phyloP scores from a whole-genome alignment of 1,140 invertebrate species.

The Drosophila mojavensis region DNA sequence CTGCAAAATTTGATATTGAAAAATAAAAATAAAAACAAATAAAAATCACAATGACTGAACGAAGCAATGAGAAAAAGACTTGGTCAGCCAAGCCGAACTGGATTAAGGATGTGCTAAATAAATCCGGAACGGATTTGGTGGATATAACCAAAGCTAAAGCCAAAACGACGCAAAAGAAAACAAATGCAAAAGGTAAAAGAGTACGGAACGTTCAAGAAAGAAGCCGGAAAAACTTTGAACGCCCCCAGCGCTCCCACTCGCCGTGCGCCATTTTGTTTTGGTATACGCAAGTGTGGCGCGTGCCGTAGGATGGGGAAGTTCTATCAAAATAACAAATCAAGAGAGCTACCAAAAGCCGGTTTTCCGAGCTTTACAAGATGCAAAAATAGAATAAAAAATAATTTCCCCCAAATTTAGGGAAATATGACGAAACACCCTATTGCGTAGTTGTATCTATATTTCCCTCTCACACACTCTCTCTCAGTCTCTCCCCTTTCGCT shows the following conservation, averaged over 20 bases:
- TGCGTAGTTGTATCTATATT: constrained; percentile 13
- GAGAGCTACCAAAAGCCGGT: constrained; percentile 53
- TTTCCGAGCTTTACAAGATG: constrained; percentile 46
- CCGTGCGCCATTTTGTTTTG: constrained; percentile 73
- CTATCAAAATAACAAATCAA: constrained; percentile 42
- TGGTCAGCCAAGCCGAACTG: constrained; percentile 76
- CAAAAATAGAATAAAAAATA: constrained; percentile 2
- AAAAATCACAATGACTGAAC: constrained; percentile 60
- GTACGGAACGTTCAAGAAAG: constrained; percentile 10
- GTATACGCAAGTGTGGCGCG: constrained; percentile 52
- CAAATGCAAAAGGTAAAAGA: constrained; percentile 63
- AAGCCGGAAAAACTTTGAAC: constrained; percentile 36
- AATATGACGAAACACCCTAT: constrained; percentile 29
- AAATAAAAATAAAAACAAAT: constrained; percentile 18
- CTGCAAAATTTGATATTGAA: constrained; percentile 5
- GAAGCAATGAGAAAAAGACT: constrained; percentile 56
- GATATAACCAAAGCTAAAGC: constrained; percentile 63
- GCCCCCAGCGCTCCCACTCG: neutral
- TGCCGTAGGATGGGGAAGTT: constrained; percentile 17
- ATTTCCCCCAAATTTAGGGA: constrained; percentile 36
- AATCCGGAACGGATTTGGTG: constrained; percentile 77
- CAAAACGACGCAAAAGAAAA: constrained; percentile 48
- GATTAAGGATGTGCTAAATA: constrained; percentile 78
- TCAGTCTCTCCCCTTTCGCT: neutral
- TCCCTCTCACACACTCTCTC: neutral